Evolutionary conservation across 2,113 vertebrate genomes (phyloP).

Genomic region (Cryptoleucopteryx plumbea): DNA sequence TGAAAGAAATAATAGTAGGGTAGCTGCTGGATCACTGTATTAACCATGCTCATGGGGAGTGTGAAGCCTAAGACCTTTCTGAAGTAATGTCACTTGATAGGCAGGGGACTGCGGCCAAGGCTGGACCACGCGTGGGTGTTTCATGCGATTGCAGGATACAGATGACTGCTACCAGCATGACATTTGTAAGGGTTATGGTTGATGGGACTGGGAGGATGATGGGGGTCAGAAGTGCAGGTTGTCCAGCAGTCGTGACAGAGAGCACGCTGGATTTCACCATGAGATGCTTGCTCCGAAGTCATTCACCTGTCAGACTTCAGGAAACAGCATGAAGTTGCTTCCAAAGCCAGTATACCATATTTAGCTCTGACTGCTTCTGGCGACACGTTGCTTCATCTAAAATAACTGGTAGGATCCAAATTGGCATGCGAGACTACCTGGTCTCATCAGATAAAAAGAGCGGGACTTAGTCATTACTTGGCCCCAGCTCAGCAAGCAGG

Average conservation of each 20-base stretch:
- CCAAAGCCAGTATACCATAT: neutral
- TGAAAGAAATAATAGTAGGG: neutral
- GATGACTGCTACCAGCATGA: neutral
- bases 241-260: neutral
- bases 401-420: neutral
- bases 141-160: neutral
- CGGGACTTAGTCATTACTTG: neutral
- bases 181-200: neutral
- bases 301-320: neutral
- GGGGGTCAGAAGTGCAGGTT: neutral
- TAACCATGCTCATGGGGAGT: neutral
- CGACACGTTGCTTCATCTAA: neutral
- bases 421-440: neutral
- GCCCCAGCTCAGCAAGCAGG: neutral
- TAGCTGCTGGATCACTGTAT: neutral
- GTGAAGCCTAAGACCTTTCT: neutral
- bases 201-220: neutral
- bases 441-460: neutral
- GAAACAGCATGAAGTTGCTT: neutral
- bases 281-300: neutral
- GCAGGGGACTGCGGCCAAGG: neutral
- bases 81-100: neutral
- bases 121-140: neutral
- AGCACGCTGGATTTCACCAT: neutral
- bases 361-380: neutral